Base-by-base conservation (phyloP, 2,888 invertebrate genomes). In the Lycophotia porphyrea region DNA sequence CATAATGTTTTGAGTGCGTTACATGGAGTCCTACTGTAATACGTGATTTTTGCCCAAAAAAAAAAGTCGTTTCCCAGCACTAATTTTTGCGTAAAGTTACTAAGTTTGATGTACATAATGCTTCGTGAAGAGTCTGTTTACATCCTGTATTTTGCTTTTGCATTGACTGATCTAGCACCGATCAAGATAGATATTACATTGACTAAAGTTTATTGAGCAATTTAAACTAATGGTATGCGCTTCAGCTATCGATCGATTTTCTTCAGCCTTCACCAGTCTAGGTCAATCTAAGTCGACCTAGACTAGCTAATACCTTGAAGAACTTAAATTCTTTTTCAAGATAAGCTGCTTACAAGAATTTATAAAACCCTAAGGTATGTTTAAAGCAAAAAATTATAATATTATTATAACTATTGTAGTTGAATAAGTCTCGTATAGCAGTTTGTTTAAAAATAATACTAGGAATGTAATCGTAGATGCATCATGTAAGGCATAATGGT, bases 221-320 rank as follows among this genome's bases (percentile, higher is more conserved):
- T 80, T 42, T 36, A 34, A 71, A 80, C 13, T 36, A 5, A 31
- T 31, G 67, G 44, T 66, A 60, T 66, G 31, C 71, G 27, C 39
- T 71, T 27, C 42, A 42, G n/a, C 36, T 65, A 24, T 55, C 36
- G 67, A 85, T 82, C 70, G 85, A 82, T 85, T 85, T 75, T 71
- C 66, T 49, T 52, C 70, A 70, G 60, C 82, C 66, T 76, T 76
- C 42, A 21, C 31, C 13, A 60, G 66, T 72, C 70, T 81, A 70
- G 66, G 78, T 64, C 63, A 66, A 52, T 31, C 42, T 49, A 71
- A 39, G 31, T 73, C 64, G 58, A 84, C 49, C 71, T 80, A 76
- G 66, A 58, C 60, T 58, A 9, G 34, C 52, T 49, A 47, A 69
- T 60, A 27, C 44, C 68, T 71, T 64, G 24, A 44, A 64, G 42